phyloP scores from a whole-genome alignment of 2,888 invertebrate species.

The Drosophila atripex region DNA sequence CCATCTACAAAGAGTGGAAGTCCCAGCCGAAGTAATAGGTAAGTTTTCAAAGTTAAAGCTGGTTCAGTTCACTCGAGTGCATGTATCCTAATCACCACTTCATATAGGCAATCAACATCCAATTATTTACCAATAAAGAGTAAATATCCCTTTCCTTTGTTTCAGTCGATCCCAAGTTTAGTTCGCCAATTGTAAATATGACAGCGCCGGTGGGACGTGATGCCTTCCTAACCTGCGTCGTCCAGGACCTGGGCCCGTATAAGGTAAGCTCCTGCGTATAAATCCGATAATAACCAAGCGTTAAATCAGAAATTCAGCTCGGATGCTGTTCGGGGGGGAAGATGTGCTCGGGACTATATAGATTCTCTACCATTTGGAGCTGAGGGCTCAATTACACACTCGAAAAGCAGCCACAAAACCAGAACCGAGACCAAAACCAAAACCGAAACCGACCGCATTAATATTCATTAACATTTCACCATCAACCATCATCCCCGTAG shows the following conservation, averaged over 20 bases:
- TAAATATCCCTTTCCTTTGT: slow-evolving; percentile 35
- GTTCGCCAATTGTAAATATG: slow-evolving; percentile 88
- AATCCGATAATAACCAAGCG: slow-evolving; percentile 46
- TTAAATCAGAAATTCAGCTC: slow-evolving; percentile 42
- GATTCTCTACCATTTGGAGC: slow-evolving; percentile 6
- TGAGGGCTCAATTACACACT: slow-evolving; percentile 71
- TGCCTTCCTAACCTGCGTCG: slow-evolving; percentile 88
- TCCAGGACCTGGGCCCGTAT: slow-evolving; percentile 88
- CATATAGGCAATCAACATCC: slow-evolving; percentile 23
- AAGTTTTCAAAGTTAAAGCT: slow-evolving; percentile 54
- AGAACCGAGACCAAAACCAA: slow-evolving; percentile 37
- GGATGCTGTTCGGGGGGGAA: slow-evolving; percentile 4
- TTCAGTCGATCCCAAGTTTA: slow-evolving; percentile 88
- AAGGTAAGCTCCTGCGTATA: slow-evolving; percentile 85
- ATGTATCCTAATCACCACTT: neutral
- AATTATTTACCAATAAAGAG: slow-evolving; percentile 28
- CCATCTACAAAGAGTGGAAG: slow-evolving; percentile 76
- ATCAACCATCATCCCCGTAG: slow-evolving; percentile 11
- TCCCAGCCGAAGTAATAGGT: slow-evolving; percentile 81
- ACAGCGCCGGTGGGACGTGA: slow-evolving; percentile 89
- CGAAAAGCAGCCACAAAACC: slow-evolving; percentile 71
- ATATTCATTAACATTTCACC: slow-evolving; percentile 76
- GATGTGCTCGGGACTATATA: neutral
- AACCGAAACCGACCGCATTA: slow-evolving; percentile 58
- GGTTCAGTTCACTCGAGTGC: neutral